Evolutionary conservation across 2,888 invertebrate genomes (phyloP).

Genomic region (Troides aeacus): DNA sequence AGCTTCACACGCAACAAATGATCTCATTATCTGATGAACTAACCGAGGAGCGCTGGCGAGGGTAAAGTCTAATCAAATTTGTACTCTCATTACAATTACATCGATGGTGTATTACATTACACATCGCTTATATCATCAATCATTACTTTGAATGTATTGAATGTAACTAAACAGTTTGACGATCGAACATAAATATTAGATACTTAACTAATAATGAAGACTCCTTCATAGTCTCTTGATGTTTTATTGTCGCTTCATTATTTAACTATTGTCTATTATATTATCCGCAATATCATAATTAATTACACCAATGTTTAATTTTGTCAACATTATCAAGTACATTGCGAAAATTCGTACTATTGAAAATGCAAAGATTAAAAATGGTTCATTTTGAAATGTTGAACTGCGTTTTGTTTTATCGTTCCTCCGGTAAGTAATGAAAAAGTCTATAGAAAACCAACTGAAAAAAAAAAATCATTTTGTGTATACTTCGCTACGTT

Average conservation of each 20-base stretch:
- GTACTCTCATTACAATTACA: slow-evolving; percentile 31
- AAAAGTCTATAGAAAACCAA: slow-evolving; percentile 15
- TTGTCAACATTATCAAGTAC: no score
- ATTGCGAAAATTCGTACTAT: not conserved
- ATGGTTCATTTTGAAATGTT: slow-evolving; percentile 13
- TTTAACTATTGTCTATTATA: no score
- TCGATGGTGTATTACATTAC: slow-evolving; percentile 16
- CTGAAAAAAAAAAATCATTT: slow-evolving; percentile 10
- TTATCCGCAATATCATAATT: no score
- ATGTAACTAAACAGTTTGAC: not conserved
- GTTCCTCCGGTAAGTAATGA: slow-evolving; percentile 21
- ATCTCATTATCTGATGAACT: slow-evolving; percentile 77
- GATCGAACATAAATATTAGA: no score
- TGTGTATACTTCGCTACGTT: slow-evolving; percentile 20
- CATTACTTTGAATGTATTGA: not conserved
- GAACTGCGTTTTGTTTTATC: slow-evolving; percentile 14
- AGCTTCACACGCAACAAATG: slow-evolving; percentile 80
- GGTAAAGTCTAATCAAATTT: slow-evolving; percentile 44
- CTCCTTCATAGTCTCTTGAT: no score
- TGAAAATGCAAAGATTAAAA: not conserved
- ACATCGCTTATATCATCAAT: slow-evolving; percentile 6
- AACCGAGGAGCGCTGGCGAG: slow-evolving; percentile 51
- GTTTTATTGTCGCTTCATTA: no score
- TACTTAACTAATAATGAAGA: no score
- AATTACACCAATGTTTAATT: no score